Evolutionary conservation across 2,797 vertebrate species (phyloP).

Genomic region (Coregonus ussuriensis): DNA sequence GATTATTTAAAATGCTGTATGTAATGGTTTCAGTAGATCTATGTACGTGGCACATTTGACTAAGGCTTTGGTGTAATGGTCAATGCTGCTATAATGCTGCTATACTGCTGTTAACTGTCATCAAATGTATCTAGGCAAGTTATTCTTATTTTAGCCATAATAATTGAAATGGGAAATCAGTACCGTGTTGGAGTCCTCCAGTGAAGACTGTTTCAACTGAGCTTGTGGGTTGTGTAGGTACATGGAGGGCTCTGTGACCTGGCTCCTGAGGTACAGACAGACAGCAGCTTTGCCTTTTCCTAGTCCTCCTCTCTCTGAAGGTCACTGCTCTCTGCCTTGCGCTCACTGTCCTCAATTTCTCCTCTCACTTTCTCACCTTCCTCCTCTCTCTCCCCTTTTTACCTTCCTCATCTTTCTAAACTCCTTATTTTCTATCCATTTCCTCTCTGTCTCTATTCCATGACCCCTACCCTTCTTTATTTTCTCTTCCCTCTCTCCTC

Average conservation of each 20-base stretch:
- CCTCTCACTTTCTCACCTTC: slow-evolving; percentile 28
- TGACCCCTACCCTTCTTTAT: no score
- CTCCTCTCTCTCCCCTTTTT: slow-evolving; percentile 9
- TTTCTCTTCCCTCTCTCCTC: no score
- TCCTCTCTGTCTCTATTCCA: no score
- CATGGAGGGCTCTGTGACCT: no score
- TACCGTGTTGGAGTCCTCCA: no score
- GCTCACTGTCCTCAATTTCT: slow-evolving; percentile 43
- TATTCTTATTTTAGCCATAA: neutral
- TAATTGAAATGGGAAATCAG: neutral
- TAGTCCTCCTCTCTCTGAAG: slow-evolving; percentile 16
- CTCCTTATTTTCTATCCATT: neutral
- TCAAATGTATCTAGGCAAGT: neutral
- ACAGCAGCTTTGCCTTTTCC: no score
- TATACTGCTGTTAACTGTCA: neutral
- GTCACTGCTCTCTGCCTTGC: slow-evolving; percentile 6
- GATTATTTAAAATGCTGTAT: neutral
- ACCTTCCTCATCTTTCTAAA: slow-evolving; percentile 12
- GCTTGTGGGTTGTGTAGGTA: neutral
- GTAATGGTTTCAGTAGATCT: neutral
- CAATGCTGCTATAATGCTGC: neutral
- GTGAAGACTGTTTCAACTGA: neutral
- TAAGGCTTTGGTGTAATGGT: neutral
- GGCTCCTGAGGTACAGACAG: no score
- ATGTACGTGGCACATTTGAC: neutral